Base-by-base conservation (phyloP, 92 coral and sea anemone genomes). In the Siderastrea siderea region DNA sequence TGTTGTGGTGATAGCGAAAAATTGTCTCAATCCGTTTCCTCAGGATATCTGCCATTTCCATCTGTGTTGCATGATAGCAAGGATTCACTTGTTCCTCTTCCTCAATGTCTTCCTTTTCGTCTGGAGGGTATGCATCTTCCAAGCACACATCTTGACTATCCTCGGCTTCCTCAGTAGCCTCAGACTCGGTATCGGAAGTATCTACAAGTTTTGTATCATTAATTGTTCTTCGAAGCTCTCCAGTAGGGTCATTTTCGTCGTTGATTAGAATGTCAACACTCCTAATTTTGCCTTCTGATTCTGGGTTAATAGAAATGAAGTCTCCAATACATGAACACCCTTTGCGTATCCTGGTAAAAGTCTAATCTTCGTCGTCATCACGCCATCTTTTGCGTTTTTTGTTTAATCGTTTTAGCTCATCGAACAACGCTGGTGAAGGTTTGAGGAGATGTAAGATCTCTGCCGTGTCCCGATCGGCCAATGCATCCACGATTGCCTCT, bases 1-100 rank as follows among this genome's bases (percentile, higher is more conserved):
- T 80, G 26, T 45, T 43, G 77, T 88, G 91, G 64, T 88, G 81
- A 81, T 88, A 68, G 44, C 49, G 14, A 87, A 88, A 81, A 11
- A 88, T 88, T 14, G 82, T 71, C 67, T 80, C 82, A 47, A 88
- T 60, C 13, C 91, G 91, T 16, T 72, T 62, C 52, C 81, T 88
- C 5, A 87, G 80, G 48, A 87, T 80, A 15, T 47, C 61, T 67
- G 85, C 90, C 90, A 87, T 87, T 14, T 87, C 86, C 60, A 70
- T 87, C 69, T 87, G 90, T 16, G 90, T 43, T 9, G 86, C 80
- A 49, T 70, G 77, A 44, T 87, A 87, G 60, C 85, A 79, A 15
- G 90, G 74, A 47, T 47, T 77, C 45, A 62, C 66, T 6, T 75
- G 79, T 2, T 67, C 46, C 4, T 53, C 68, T 19, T 60, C 66